Conservation (phyloP, 2,888 invertebrate species). For the Perdita meconis region DNA sequence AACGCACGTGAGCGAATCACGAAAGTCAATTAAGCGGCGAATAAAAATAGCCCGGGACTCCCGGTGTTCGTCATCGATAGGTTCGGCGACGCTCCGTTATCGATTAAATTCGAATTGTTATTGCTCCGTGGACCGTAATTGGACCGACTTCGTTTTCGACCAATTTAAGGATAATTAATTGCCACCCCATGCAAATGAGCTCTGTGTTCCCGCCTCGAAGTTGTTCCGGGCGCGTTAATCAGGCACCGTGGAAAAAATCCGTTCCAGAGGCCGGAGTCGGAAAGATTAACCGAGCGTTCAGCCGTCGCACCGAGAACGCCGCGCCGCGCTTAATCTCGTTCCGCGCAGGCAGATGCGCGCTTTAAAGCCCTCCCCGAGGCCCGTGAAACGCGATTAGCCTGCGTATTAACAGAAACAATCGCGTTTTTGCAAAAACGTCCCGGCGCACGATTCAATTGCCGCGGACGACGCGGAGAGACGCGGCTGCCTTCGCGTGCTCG, state of each 20-base stretch:
- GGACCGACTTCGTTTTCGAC: slow-evolving; percentile 41
- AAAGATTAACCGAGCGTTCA: slow-evolving; percentile 43
- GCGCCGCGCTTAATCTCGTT: slow-evolving; percentile 36
- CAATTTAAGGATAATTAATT: slow-evolving; percentile 52
- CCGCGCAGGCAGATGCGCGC: slow-evolving; percentile 10
- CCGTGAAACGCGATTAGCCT: slow-evolving; percentile 22
- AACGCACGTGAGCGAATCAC: too few species aligned
- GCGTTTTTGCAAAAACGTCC: background rate
- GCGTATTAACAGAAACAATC: slow-evolving; percentile 5
- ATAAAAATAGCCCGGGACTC: background rate
- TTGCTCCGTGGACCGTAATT: slow-evolving; percentile 44
- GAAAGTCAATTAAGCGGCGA: background rate
- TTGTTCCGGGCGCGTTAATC: slow-evolving; percentile 47
- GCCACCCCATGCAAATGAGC: slow-evolving; percentile 24
- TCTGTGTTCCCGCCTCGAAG: slow-evolving; percentile 13
- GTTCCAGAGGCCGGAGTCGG: background rate
- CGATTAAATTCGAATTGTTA: slow-evolving; percentile 39
- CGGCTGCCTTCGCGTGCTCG: background rate
- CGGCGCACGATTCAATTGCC: slow-evolving; percentile 3
- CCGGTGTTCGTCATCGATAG: background rate
- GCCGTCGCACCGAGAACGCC: background rate
- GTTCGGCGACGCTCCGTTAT: slow-evolving; percentile 10
- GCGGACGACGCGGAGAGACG: background rate
- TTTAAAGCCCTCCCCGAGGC: slow-evolving; percentile 10
- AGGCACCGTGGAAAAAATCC: slow-evolving; percentile 23